Evolutionary conservation across 2,888 invertebrate genomes (phyloP), one percentile per base, ranked within the genome.

Genomic region (Epicampocera succincta): DNA sequence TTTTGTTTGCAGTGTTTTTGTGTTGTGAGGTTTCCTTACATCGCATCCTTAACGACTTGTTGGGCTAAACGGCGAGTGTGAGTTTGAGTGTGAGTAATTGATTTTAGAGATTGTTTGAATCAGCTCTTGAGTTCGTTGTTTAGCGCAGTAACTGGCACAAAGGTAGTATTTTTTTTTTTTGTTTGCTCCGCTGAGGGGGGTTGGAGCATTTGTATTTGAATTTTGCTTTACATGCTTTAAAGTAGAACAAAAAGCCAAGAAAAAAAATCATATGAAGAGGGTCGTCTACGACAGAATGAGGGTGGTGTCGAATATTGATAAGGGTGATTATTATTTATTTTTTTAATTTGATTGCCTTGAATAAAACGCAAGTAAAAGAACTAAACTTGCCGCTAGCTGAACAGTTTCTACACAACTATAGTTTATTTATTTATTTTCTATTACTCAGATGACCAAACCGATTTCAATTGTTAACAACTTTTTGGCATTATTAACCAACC

Each of bases 41-140:
- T 54, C 46, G 46, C 60, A 68, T 79, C 78, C 78, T 68, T 79
- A 54, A 72, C 46, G 78, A 73, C 60, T 72, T 79, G 72, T 72
- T 73, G 72, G 46, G 60, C 61, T 52, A 12, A 65, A 42, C 9
- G 56, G 50, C 33, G 17, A 44, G 50, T 54, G 42, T 29, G 25
- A 50, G 66, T 74, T n/a, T 44, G n/a, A 38, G 50, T 54, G 42
- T 29, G 25, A 50, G 66, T 74, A 29, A 25, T 52, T 42, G 42
- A 2, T n/a, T 15, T 25, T 38, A 21, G 19, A 48, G 17, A 65
- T n/a, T 17, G 29, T 33, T 33, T 33, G 33, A 33, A 33, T 33
- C 33, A 33, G 8, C 33, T 3, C n/a, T 25, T 29, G 42, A 50
- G 19, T 50, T 15, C 42, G 29, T 50, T 66, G 50, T 75, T n/a